Conservation (phyloP, 2,797 vertebrate species). For the Gambelia wislizenii region DNA sequence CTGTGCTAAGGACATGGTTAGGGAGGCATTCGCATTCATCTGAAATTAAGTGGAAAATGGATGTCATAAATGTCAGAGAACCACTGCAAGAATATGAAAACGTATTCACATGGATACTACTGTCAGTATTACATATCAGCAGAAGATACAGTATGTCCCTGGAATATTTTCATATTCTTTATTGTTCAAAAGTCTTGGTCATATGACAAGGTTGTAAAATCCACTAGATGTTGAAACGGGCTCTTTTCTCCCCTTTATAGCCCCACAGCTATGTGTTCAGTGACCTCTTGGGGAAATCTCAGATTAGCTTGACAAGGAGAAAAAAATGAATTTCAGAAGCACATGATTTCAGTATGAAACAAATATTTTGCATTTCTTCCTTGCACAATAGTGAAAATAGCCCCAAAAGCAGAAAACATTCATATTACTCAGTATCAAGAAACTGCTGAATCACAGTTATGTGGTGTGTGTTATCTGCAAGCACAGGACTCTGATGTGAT, state of each 20-base stretch:
- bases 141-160: background rate
- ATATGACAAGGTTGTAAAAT: background rate
- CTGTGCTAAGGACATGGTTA: constrained; percentile 94
- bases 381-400: background rate
- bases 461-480: constrained; percentile 26
- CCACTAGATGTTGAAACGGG: background rate
- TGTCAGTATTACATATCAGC: background rate
- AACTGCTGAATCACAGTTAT: constrained; percentile 59
- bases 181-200: background rate
- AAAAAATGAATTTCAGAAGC: background rate
- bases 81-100: background rate
- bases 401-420: constrained; percentile 25
- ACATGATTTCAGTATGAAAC: rapidly evolving
- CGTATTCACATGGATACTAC: background rate
- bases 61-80: background rate
- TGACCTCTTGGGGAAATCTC: background rate
- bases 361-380: background rate
- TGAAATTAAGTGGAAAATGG: constrained; percentile 69
- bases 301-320: background rate
- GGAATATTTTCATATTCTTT: background rate
- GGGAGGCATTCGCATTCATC: constrained; percentile 86
- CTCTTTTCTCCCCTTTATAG: background rate
- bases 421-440: constrained; percentile 16
- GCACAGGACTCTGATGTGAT: background rate
- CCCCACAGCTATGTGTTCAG: background rate